These are phyloP conservation scores for Drosophila mimetica DNA, from an alignment of 2,888 invertebrate genomes.

Conservation along the genomic window DNA sequence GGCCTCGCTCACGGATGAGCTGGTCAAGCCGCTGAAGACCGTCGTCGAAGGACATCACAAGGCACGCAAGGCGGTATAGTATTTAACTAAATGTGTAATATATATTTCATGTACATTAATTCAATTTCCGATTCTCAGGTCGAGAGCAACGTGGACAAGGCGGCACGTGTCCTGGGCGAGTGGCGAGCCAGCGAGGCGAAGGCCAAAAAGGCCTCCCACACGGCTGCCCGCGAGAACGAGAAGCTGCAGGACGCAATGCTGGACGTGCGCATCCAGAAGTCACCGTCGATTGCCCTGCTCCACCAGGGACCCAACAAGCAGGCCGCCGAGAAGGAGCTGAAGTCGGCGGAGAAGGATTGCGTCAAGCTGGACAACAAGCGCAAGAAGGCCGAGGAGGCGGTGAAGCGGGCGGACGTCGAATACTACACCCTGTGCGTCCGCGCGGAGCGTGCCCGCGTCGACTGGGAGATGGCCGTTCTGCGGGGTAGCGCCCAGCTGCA, in stretches of 20 bases:
- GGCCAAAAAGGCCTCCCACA: slow-evolving; percentile 94
- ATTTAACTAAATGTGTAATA: too few species aligned
- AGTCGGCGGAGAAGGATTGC: slow-evolving; percentile 87
- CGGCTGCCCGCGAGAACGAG: slow-evolving; percentile 95
- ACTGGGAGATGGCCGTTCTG: slow-evolving; percentile 95
- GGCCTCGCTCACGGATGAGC: slow-evolving; percentile 92
- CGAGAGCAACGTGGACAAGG: slow-evolving; percentile 93
- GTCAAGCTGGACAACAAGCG: slow-evolving; percentile 94
- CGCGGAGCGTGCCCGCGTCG: slow-evolving; percentile 94
- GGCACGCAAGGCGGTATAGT: slow-evolving; percentile 88
- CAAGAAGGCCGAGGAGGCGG: slow-evolving; percentile 94
- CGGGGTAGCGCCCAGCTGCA: slow-evolving; percentile 95
- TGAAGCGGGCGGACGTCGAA: slow-evolving; percentile 96
- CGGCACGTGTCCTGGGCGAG: slow-evolving; percentile 91
- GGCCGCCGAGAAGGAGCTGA: slow-evolving; percentile 84
- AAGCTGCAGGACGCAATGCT: slow-evolving; percentile 92
- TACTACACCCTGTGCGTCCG: slow-evolving; percentile 96
- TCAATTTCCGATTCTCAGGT: slow-evolving; percentile 85
- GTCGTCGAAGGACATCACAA: slow-evolving; percentile 90
- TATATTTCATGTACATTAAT: too few species aligned
- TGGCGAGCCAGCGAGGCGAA: slow-evolving; percentile 95
- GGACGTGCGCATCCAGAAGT: slow-evolving; percentile 85
- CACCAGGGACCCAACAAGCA: slow-evolving; percentile 82
- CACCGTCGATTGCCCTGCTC: slow-evolving; percentile 83
- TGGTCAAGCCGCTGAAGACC: slow-evolving; percentile 93